A percentile compares a stretch with the other conserved stretches of the same genome.
Conservation (phyloP, 2,797 vertebrate species). For the Catharus ustulatus region DNA sequence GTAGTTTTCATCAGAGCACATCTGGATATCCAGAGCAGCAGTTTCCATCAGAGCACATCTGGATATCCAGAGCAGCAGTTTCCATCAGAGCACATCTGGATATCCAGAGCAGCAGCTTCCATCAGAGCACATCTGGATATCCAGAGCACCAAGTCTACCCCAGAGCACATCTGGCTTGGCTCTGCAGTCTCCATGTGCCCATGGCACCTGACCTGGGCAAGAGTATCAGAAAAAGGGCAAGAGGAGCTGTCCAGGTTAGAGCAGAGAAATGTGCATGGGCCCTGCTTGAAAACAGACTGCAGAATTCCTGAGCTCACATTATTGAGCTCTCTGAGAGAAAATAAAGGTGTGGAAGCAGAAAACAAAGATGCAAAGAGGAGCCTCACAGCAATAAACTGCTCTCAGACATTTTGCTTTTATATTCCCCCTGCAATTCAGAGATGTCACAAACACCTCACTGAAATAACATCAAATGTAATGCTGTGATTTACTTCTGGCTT, state of each 20-base stretch:
- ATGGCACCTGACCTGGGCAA: neutral
- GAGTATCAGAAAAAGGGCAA: neutral
- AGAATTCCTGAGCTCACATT: neutral
- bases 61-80: neutral
- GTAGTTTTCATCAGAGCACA: no score
- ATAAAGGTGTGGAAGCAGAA: neutral
- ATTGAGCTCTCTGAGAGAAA: neutral
- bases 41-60: neutral
- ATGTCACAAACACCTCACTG: constrained; percentile 1
- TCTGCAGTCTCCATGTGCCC: neutral
- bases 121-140: neutral
- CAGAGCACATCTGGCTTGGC: neutral
- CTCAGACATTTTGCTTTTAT: neutral
- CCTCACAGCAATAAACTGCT: neutral
- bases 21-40: neutral
- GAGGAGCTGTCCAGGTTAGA: neutral
- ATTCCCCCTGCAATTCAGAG: neutral
- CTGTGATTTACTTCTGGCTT: constrained; percentile 12
- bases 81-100: no score
- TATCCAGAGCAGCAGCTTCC: neutral
- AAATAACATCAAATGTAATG: neutral
- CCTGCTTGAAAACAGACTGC: neutral
- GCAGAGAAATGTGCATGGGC: rapidly evolving
- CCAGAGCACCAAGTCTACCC: neutral
- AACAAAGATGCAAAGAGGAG: neutral